Base-by-base conservation (phyloP, 2,113 vertebrate species). In the Polyodon spathula region DNA sequence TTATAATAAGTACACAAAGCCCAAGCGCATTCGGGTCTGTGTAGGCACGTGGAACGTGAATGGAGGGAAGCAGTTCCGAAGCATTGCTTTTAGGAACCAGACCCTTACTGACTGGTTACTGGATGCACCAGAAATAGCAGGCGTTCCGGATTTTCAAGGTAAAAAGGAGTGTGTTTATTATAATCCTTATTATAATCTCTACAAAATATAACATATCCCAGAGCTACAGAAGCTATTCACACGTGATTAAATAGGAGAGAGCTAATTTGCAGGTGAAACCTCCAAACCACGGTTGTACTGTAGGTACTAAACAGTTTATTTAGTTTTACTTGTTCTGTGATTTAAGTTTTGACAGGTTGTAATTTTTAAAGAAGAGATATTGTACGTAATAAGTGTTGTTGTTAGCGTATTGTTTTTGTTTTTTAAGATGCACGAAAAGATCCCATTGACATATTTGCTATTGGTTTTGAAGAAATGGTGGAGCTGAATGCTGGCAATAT, bases 391-490 rank as follows among this genome's bases (percentile, higher is more conserved):
- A 37, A 44, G 41, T 65, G 15, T 15, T 59, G 4, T 0, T 62
- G 0, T 9, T 0, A 55, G 17, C 56, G 3, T 9, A 0, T 1
- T 44, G 16, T 11, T 57, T 54, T 6, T 54, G 38, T 8, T 40
- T 66, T 59, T 40, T 42, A 67, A 98, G 96, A 95, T 81, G 85
- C 69, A 72, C 93, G 88, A 84, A 83, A 81, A 66, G 92, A 89
- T 44, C 92, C 93, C 12, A 86, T 88, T 12, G 96, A 99, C 68
- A 94, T 99, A 73, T 98, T 97, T 85, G 95, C 93, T 60, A 97
- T 97, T 59, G 96, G 96, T 56, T 99, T 99, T 90, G 94, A 99
- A 81, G 96, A 99, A 85, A 99, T 99, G 96, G 96, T 99, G 66
- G 96, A 99, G 72, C 78, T 99, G 74, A 99, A 97, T 71, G 96